These are phyloP conservation scores for Empidonax traillii DNA, from an alignment of 2,113 vertebrate genomes.

Conservation along the genomic window DNA sequence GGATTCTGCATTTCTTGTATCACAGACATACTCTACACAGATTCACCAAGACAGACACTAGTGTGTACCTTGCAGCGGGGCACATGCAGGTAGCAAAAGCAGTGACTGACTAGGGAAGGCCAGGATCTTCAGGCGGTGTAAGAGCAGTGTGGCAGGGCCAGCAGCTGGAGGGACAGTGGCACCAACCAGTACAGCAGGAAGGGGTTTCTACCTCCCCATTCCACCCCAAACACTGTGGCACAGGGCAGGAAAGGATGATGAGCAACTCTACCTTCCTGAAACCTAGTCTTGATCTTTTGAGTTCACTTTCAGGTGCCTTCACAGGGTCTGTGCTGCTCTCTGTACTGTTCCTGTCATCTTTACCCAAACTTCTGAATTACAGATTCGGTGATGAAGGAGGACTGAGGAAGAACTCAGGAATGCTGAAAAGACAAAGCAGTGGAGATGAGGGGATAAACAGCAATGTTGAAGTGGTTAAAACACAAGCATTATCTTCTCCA, in stretches of 20 bases:
- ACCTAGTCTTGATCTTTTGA: neutral
- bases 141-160: fast-evolving
- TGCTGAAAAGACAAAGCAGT: neutral
- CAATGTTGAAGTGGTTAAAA: neutral
- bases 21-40: neutral
- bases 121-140: neutral
- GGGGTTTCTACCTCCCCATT: neutral
- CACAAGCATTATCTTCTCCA: neutral
- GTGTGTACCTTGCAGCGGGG: neutral
- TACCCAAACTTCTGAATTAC: neutral
- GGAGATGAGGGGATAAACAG: neutral
- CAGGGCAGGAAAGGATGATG: neutral
- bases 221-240: neutral
- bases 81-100: neutral
- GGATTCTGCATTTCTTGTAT: neutral
- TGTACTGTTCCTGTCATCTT: neutral
- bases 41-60: neutral
- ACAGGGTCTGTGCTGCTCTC: neutral
- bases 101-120: neutral
- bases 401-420: neutral
- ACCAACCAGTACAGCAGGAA: neutral
- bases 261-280: neutral
- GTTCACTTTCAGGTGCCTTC: neutral
- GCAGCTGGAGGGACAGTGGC: neutral
- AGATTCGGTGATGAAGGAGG: neutral